Percentiles rank a stretch among this genome's conserved stretches.
Conservation (phyloP, 2,888 invertebrate species). For the Halictus ligatus region DNA sequence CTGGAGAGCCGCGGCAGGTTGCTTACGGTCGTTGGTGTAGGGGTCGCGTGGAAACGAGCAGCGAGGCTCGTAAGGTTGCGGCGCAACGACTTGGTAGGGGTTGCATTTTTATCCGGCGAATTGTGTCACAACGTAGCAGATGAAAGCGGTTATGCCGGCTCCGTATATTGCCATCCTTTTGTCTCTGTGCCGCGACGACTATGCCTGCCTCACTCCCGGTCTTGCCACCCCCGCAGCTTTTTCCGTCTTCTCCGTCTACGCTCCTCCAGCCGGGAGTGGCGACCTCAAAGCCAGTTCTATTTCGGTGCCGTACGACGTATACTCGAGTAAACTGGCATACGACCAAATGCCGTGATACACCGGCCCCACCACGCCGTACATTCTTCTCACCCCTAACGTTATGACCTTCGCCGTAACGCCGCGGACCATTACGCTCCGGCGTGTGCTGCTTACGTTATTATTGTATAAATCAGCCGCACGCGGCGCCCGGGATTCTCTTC, state of each 20-base stretch:
- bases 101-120: constrained; percentile 75
- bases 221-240: constrained; percentile 26
- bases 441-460: constrained; percentile 62
- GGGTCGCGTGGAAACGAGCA: constrained; percentile 58
- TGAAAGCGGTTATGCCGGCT: constrained; percentile 78
- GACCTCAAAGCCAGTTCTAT: constrained; percentile 82
- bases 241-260: constrained; percentile 48
- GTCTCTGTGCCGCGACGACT: constrained; percentile 51
- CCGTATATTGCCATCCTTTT: constrained; percentile 68
- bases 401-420: constrained; percentile 48
- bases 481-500: constrained; percentile 55
- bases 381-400: constrained; percentile 66
- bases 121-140: constrained; percentile 75
- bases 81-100: constrained; percentile 71
- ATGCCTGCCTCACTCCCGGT: constrained; percentile 9
- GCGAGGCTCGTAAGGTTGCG: constrained; percentile 64
- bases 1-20: constrained; percentile 35
- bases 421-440: constrained; percentile 52
- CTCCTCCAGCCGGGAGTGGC: constrained; percentile 45
- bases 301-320: constrained; percentile 77
- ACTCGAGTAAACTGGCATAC: constrained; percentile 80
- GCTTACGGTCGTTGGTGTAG: background rate
- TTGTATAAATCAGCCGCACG: constrained; percentile 62
- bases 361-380: constrained; percentile 59
- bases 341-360: constrained; percentile 79